These are phyloP conservation scores for Hoplostethus atlanticus DNA, from an alignment of 2,797 vertebrate genomes.

Conservation along the genomic window DNA sequence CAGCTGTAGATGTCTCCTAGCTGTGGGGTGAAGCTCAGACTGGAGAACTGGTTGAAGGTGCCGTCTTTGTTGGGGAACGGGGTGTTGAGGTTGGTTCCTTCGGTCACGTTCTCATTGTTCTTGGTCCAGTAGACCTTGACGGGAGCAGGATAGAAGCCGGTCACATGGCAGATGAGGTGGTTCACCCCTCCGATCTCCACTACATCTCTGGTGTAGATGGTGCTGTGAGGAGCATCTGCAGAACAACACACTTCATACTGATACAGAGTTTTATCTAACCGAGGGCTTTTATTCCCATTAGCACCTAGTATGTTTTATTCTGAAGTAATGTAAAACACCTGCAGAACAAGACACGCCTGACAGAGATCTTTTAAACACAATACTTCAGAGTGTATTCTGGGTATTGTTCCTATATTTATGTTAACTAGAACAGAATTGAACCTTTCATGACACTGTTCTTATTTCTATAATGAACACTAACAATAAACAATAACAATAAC, in stretches of 20 bases:
- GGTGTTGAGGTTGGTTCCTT: constrained; percentile 27
- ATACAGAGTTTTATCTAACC: too few relatives aligned
- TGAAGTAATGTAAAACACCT: too few relatives aligned
- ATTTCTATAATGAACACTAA: too few relatives aligned
- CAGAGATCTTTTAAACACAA: too few relatives aligned
- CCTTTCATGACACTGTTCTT: too few relatives aligned
- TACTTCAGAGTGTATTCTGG: too few relatives aligned
- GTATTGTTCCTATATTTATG: too few relatives aligned
- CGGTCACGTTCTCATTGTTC: constrained; percentile 43
- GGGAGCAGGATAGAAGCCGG: constrained; percentile 63
- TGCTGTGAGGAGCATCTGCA: constrained; percentile 45
- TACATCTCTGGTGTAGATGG: constrained; percentile 51
- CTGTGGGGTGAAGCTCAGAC: constrained; percentile 50
- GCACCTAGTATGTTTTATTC: too few relatives aligned
- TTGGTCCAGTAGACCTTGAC: constrained; percentile 63
- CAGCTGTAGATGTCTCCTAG: constrained; percentile 66
- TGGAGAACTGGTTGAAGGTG: constrained; percentile 42
- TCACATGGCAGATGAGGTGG: constrained; percentile 58
- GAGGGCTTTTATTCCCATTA: too few relatives aligned
- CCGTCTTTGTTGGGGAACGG: constrained; percentile 32
- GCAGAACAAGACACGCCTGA: too few relatives aligned
- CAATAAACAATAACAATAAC: too few relatives aligned
- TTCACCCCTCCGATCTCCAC: constrained; percentile 44
- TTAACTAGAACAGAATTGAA: too few relatives aligned
- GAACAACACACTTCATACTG: background rate